Base-by-base conservation (phyloP, 2,888 invertebrate genomes). In the Pyrochroa serraticornis region DNA sequence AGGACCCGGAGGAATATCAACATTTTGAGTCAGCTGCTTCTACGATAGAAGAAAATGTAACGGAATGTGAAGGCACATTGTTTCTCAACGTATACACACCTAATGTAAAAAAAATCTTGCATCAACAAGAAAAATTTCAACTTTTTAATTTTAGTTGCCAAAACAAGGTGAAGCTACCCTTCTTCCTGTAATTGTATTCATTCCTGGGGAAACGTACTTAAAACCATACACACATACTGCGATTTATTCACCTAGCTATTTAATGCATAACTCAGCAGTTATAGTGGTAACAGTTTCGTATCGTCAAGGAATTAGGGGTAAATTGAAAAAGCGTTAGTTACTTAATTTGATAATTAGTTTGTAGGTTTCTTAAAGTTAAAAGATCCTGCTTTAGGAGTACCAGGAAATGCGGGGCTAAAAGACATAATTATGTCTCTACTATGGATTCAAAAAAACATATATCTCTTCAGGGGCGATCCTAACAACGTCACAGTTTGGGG, bases 381-480 rank as follows among this genome's bases (percentile, higher is more conserved):
- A 55, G 82, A 84, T 63, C 72, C 77, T 9, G 73, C 77, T 6
- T 69, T 83, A 8, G 78, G 77, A 51, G 77, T 83, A 45, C 82
- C 84, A 0, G 84, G 83, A 1, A 84, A 84, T 71, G 81, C 82
- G 0, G 83, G 82, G 1, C 70, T 84, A 0, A 83, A 84, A 70
- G 84, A 84, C 68, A 80, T 81, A 71, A 75, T 81, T 1, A 60
- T 82, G 66, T 83, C 83, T 0, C 64, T 84, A 36, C 80, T 79
- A 63, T 84, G 84, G 83, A 74, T 84, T 0, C 80, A 82, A 62
- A 73, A 75, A 1, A 84, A 84, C 63, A 81, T 83, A 10, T 61
- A 71, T 2, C 74, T 75, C 49, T 84, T 84, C 67, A 81, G 81
- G 33, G 84, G 84, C 1, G 81, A 84, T 71, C 75, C 81, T 0